Percentiles rank a stretch among this genome's conserved stretches.
phyloP scores from a whole-genome alignment of 1,140 invertebrate species.

The Drosophila bocki region DNA sequence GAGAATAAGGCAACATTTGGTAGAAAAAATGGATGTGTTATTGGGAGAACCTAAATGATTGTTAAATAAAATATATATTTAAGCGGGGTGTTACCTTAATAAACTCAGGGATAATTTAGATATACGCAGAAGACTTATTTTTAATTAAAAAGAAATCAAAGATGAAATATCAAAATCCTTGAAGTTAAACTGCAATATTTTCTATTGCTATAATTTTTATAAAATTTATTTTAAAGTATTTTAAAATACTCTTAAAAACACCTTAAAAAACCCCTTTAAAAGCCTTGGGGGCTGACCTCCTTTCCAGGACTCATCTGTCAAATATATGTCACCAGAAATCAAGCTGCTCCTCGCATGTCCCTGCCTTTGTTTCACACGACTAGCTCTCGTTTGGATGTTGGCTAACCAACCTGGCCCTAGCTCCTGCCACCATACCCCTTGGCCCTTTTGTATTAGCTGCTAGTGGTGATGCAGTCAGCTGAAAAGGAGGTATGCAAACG shows the following conservation, averaged over 20 bases:
- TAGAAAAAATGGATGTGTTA: too few species aligned
- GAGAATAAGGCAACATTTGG: not conserved
- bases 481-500: constrained; percentile 73
- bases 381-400: constrained; percentile 38
- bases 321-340: constrained; percentile 42
- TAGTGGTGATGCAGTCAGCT: constrained; percentile 46
- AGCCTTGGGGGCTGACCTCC: not conserved
- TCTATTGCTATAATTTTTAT: not conserved
- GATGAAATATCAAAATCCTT: too few species aligned
- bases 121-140: too few species aligned
- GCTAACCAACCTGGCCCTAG: constrained; percentile 29
- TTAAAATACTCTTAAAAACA: not conserved
- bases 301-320: constrained; percentile 28
- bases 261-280: not conserved
- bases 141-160: too few species aligned
- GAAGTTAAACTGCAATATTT: too few species aligned
- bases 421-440: not conserved
- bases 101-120: too few species aligned
- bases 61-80: too few species aligned
- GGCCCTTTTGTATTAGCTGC: constrained; percentile 21
- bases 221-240: not conserved
- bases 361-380: constrained; percentile 69
- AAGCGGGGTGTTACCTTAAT: too few species aligned
- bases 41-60: not conserved
- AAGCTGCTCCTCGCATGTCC: constrained; percentile 34